A percentile compares a stretch with the other conserved stretches of the same genome.
phyloP scores from a whole-genome alignment of 1,140 invertebrate species.

The Adoxophyes honmai region DNA sequence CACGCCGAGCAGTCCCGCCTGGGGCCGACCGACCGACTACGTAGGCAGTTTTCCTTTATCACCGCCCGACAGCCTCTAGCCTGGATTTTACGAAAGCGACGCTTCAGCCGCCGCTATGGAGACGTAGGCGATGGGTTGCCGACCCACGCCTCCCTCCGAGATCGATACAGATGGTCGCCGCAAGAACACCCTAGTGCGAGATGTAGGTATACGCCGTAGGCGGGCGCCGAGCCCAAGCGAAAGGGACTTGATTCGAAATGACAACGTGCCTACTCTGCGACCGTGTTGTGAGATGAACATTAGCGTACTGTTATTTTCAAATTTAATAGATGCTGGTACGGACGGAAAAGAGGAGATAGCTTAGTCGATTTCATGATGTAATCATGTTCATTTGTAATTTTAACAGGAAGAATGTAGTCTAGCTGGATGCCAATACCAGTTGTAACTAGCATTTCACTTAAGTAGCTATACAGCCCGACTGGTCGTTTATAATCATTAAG shows the following conservation, averaged over 20 bases:
- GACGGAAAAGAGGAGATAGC: too few relatives aligned
- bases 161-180: slow-evolving; percentile 71
- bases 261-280: background rate
- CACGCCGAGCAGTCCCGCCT: slow-evolving; percentile 54
- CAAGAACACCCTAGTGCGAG: slow-evolving; percentile 51
- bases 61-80: slow-evolving; percentile 65
- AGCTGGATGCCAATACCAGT: background rate
- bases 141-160: slow-evolving; percentile 64
- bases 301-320: too few relatives aligned
- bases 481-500: slow-evolving; percentile 27
- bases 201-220: slow-evolving; percentile 28
- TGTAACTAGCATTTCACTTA: background rate
- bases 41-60: slow-evolving; percentile 72
- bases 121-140: slow-evolving; percentile 56
- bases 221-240: slow-evolving; percentile 24
- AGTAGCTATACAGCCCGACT: slow-evolving; percentile 36
- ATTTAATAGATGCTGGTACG: too few relatives aligned
- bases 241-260: slow-evolving; percentile 24
- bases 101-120: slow-evolving; percentile 44
- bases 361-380: too few relatives aligned
- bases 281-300: too few relatives aligned
- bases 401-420: too few relatives aligned
- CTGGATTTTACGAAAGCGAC: slow-evolving; percentile 62
- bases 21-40: slow-evolving; percentile 64
- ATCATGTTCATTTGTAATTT: too few relatives aligned